Base-by-base conservation (phyloP, 2,888 invertebrate species). In the Rosalia funebris region DNA sequence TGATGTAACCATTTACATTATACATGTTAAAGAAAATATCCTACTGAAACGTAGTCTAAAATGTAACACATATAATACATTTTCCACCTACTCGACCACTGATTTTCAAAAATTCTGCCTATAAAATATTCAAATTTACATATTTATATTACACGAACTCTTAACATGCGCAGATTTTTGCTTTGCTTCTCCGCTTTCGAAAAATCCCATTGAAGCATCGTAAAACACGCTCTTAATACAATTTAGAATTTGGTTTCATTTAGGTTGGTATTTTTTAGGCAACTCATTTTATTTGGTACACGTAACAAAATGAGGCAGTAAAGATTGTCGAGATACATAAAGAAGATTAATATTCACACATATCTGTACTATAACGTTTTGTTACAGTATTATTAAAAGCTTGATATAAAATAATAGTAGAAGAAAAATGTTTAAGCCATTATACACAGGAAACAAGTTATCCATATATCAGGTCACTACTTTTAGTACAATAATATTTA, bases 151-250 rank as follows among this genome's bases (percentile, higher is more conserved):
- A n/a, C n/a, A n/a, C n/a, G n/a, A n/a, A n/a, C n/a, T n/a, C n/a
- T n/a, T n/a, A n/a, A n/a, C n/a, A n/a, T n/a, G n/a, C n/a, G n/a
- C n/a, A n/a, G n/a, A n/a, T n/a, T n/a, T n/a, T n/a, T n/a, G n/a
- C n/a, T n/a, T n/a, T n/a, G n/a, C n/a, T n/a, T n/a, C n/a, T n/a
- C n/a, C 3, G 7, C 25, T 7, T 25, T 25, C 25, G 4, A 15
- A 44, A n/a, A 17, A 44, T 44, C n/a, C 4, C 44, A 17, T n/a
- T 20, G 20, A 25, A 46, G 32, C 14, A 48, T 17, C 17, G 50
- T 50, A 39, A 50, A 50, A 50, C 50, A 50, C 50, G 50, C 50
- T 50, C 37, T 25, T n/a, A 20, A 50, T 10, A 39, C 4, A 44
- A 17, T 19, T 7, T 19, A 41, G 19, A 19, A 41, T n/a, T 17